phyloP scores from a whole-genome alignment of 2,797 vertebrate species.

The Dryobates pubescens region DNA sequence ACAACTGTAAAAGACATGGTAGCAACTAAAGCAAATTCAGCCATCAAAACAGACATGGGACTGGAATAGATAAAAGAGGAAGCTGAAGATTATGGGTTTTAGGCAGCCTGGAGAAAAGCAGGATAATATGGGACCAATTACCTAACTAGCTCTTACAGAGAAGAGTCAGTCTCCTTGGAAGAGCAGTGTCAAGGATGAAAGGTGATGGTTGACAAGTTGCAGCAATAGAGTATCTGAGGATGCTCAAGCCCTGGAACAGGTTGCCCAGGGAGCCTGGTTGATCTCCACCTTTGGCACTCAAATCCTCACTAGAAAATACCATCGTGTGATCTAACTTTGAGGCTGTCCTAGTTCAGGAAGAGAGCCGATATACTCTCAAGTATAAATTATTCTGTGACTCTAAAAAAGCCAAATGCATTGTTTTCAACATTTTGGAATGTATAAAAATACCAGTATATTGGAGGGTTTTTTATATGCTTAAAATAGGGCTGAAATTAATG shows the following conservation, averaged over 20 bases:
- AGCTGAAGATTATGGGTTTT: neutral
- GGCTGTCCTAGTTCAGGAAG: neutral
- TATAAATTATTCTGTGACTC: neutral
- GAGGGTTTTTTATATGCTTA: neutral
- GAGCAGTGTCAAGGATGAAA: neutral
- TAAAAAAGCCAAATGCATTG: neutral
- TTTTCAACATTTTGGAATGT: neutral
- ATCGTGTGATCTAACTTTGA: neutral
- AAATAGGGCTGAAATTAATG: neutral
- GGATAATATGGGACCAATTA: neutral
- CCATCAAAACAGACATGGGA: neutral
- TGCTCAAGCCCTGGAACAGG: neutral
- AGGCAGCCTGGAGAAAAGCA: neutral
- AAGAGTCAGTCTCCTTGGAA: neutral
- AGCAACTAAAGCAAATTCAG: neutral
- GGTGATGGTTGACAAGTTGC: neutral
- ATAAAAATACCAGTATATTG: too few relatives aligned
- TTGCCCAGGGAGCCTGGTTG: neutral
- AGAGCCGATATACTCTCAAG: neutral
- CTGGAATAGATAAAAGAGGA: neutral
- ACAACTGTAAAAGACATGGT: neutral
- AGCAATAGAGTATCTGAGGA: neutral
- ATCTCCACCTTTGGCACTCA: neutral
- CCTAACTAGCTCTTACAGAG: neutral
- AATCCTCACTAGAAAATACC: neutral